phyloP scores from a whole-genome alignment of 2,888 invertebrate genomes.

The Phoenoteleia sp. region DNA sequence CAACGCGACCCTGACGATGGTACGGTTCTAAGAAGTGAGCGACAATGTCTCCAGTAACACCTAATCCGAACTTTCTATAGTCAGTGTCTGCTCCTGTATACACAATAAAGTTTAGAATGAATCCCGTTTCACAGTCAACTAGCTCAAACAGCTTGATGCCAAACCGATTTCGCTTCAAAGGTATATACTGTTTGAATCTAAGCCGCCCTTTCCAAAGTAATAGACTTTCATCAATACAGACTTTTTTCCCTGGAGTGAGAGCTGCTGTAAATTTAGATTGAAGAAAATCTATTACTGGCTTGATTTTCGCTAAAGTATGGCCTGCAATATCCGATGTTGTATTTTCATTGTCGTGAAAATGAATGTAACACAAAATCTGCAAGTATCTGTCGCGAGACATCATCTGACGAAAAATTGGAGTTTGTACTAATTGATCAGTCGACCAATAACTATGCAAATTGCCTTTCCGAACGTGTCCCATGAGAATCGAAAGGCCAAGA shows the following conservation, averaged over 20 bases:
- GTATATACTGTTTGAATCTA: slow-evolving; percentile 47
- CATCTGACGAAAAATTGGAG: slow-evolving; percentile 45
- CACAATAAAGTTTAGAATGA: slow-evolving; percentile 47
- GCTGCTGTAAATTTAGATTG: slow-evolving; percentile 36
- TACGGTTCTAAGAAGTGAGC: slow-evolving; percentile 59
- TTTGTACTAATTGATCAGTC: slow-evolving; percentile 21
- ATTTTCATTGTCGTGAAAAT: slow-evolving; percentile 55
- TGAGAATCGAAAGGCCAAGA: slow-evolving; percentile 39
- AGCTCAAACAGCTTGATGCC: slow-evolving; percentile 49
- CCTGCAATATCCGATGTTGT: slow-evolving; percentile 19
- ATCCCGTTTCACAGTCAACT: slow-evolving; percentile 62
- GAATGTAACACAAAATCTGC: slow-evolving; percentile 52
- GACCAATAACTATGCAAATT: slow-evolving; percentile 37
- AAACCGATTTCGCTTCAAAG: slow-evolving; percentile 47
- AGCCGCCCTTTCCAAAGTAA: slow-evolving; percentile 46
- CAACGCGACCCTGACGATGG: slow-evolving; percentile 37
- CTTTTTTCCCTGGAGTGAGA: slow-evolving; percentile 49
- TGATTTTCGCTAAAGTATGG: slow-evolving; percentile 43
- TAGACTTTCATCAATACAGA: slow-evolving; percentile 51
- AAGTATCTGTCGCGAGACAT: slow-evolving; percentile 53
- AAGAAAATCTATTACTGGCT: slow-evolving; percentile 43
- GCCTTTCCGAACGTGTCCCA: slow-evolving; percentile 34
- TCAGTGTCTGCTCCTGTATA: slow-evolving; percentile 52
- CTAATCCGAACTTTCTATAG: slow-evolving; percentile 59
- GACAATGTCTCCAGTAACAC: slow-evolving; percentile 62